Evolutionary conservation across 1,140 invertebrate genomes (phyloP).

Genomic region (Xylocopa sonorina): DNA sequence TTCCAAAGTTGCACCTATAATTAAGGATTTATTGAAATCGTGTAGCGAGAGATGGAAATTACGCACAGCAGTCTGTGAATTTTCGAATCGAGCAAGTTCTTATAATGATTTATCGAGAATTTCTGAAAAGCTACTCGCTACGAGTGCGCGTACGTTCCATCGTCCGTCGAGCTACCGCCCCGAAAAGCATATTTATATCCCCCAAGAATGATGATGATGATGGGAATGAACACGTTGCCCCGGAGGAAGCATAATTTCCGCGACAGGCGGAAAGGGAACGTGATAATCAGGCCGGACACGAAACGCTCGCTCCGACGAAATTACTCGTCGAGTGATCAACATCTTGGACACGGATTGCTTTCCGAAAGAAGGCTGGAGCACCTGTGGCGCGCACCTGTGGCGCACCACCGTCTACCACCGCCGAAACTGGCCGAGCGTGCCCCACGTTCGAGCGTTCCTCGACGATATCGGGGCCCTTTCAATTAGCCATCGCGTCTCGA

Average conservation of each 20-base stretch:
- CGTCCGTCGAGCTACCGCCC: too few species aligned
- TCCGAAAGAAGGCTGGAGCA: conserved; percentile 30
- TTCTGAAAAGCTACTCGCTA: too few species aligned
- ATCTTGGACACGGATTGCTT: conserved; percentile 43
- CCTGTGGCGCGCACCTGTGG: conserved; percentile 50
- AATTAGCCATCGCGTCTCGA: not conserved
- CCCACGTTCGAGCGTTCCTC: not conserved
- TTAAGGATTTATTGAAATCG: too few species aligned
- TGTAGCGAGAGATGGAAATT: too few species aligned
- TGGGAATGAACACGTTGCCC: conserved; percentile 26
- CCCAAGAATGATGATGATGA: conserved; percentile 18
- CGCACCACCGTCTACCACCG: conserved; percentile 28
- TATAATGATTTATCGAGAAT: too few species aligned
- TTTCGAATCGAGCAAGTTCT: too few species aligned
- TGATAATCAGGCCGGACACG: conserved; percentile 37
- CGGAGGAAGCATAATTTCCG: conserved; percentile 28
- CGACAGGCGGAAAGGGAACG: conserved; percentile 32
- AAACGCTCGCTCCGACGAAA: conserved; percentile 22
- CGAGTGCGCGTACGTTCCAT: too few species aligned
- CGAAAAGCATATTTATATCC: conserved; percentile 16
- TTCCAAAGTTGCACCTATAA: too few species aligned
- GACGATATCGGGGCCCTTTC: not conserved
- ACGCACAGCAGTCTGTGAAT: too few species aligned
- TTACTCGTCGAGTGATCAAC: conserved; percentile 39
- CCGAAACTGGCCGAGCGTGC: not conserved